These are phyloP conservation scores for Andrena bicolor DNA, from an alignment of 2,888 invertebrate genomes.

Conservation along the genomic window DNA sequence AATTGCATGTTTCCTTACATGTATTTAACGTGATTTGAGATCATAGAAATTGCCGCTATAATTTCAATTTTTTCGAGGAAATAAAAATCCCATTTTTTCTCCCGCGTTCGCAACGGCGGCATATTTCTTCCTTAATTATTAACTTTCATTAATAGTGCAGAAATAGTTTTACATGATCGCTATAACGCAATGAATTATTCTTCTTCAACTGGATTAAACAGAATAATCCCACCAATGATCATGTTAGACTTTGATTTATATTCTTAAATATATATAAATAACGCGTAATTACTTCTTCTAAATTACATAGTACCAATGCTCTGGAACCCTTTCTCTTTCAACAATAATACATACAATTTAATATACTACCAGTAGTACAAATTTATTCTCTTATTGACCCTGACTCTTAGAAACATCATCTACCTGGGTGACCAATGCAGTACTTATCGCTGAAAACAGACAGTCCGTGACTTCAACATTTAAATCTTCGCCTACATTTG, in stretches of 20 bases:
- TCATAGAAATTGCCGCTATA: not conserved
- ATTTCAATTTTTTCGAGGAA: conserved; percentile 15
- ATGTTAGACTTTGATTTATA: conserved; percentile 9
- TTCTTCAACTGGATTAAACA: conserved; percentile 7
- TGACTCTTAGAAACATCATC: conserved; percentile 32
- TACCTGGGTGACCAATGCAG: conserved; percentile 35
- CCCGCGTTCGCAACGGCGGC: not conserved
- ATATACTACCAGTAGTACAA: conserved; percentile 29
- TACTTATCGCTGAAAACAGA: conserved; percentile 57
- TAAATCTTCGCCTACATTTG: conserved; percentile 47
- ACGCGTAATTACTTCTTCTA: conserved; percentile 19
- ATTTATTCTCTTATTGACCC: conserved; percentile 22
- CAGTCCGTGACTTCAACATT: conserved; percentile 60
- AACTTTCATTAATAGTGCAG: conserved; percentile 29
- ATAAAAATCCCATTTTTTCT: conserved; percentile 17
- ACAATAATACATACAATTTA: conserved; percentile 42
- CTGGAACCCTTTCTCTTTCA: conserved; percentile 6
- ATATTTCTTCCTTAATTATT: conserved; percentile 15
- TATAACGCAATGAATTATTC: conserved; percentile 17
- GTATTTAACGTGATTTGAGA: conserved; percentile 12
- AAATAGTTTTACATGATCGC: conserved; percentile 39
- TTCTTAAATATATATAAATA: conserved; percentile 63
- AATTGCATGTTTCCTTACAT: conserved; percentile 24
- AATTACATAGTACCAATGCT: conserved; percentile 37
- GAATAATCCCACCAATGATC: conserved; percentile 19